Base-by-base conservation (phyloP, 2,113 vertebrate genomes). In the Columbina picui region DNA sequence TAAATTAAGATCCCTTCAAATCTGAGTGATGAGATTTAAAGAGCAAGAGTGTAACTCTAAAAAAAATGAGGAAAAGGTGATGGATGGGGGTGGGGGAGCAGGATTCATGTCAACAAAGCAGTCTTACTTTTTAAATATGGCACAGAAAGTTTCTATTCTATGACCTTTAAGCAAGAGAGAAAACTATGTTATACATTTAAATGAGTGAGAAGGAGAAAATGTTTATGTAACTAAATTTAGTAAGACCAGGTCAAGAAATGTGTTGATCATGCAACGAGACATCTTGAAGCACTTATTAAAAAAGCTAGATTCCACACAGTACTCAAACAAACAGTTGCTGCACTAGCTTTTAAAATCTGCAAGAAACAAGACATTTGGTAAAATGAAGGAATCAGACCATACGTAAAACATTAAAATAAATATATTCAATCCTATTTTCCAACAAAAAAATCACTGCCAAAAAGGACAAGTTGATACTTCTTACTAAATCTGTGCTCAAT, bases 401-500 rank as follows among this genome's bases (percentile, higher is more conserved):
- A 83, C 83, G 75, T 34, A 91, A 88, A 96, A 80, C 38, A 85
- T 81, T 80, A 80, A 87, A 93, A 91, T 73, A 10, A 89, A 87
- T 67, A 80, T 59, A 79, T 86, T 93, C 56, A 80, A 80, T 84
- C 63, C 23, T 65, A 52, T 85, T 93, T 96, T 83, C 55, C 55
- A 80, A 90, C 36, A 74, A 77, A 94, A 88, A 36, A 92, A 87
- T 67, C 63, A 39, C 34, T 77, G 79, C 47, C 79, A 77, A 70
- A 91, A 81, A 65, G 50, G 67, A 93, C 57, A 91, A 91, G 67
- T 55, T 90, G 55, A 77, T 90, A 70, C 34, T 77, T 96, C 82
- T 81, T 26, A 80, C 50, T 78, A 77, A 76, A 92, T 63, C 53
- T 90, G 77, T 57, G n/a, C 39, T 94, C 68, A 93, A 92, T 65